Conservation (phyloP, 2,888 invertebrate species). For the Hecatera dysodea region DNA sequence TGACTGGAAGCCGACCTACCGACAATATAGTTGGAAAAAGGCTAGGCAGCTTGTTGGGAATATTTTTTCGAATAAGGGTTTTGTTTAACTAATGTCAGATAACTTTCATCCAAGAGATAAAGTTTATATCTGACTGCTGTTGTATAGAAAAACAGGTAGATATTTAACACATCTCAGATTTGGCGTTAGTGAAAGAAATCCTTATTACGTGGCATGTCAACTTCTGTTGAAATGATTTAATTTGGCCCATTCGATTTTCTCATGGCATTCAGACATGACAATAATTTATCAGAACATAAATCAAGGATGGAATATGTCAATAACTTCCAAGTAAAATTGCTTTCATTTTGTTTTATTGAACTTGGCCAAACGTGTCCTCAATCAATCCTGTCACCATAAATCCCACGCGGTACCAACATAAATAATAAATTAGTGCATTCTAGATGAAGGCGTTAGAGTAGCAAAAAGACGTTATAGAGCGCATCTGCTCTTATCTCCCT, state of each 20-base stretch:
- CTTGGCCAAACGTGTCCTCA: constrained; percentile 3
- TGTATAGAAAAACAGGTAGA: too few species aligned
- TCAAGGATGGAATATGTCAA: not conserved
- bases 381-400: constrained; percentile 38
- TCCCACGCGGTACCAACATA: constrained; percentile 29
- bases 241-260: not conserved
- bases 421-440: constrained; percentile 50
- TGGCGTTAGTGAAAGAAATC: too few species aligned
- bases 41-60: too few species aligned
- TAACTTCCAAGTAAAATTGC: constrained; percentile 11
- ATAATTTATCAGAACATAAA: not conserved
- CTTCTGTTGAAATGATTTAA: too few species aligned
- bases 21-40: too few species aligned
- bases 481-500: not conserved
- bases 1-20: too few species aligned
- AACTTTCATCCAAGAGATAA: too few species aligned
- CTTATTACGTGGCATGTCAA: too few species aligned
- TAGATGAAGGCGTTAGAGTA: constrained; percentile 21
- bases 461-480: not conserved
- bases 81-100: too few species aligned
- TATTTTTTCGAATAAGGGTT: too few species aligned
- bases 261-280: not conserved
- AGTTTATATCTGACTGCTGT: too few species aligned
- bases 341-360: constrained; percentile 37
- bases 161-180: too few species aligned